Evolutionary conservation across 2,888 invertebrate genomes (phyloP).

Genomic region (Monochamus alternatus): DNA sequence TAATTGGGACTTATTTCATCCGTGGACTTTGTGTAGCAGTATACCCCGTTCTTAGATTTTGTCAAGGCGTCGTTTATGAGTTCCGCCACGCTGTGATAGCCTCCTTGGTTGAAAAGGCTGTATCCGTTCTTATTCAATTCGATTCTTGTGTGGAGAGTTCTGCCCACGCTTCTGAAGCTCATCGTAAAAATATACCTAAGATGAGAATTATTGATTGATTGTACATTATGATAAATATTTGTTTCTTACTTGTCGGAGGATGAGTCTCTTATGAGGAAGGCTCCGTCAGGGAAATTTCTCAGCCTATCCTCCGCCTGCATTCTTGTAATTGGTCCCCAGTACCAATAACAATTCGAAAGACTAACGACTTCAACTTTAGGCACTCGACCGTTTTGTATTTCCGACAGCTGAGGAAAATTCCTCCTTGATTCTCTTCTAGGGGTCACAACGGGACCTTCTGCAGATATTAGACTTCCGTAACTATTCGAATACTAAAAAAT

Average conservation of each 20-base stretch:
- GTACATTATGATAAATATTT: neutral
- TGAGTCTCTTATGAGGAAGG: constrained; percentile 86
- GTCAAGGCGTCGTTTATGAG: constrained; percentile 83
- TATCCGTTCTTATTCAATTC: constrained; percentile 76
- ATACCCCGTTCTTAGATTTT: constrained; percentile 80
- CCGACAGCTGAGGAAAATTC: constrained; percentile 44
- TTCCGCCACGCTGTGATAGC: constrained; percentile 78
- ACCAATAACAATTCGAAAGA: constrained; percentile 78
- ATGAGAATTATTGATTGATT: neutral
- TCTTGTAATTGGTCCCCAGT: constrained; percentile 86
- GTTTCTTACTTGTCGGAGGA: constrained; percentile 74
- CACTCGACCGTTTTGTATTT: constrained; percentile 41
- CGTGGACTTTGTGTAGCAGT: constrained; percentile 81
- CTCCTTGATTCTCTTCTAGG: constrained; percentile 38
- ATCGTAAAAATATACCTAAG: constrained; percentile 78
- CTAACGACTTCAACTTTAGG: constrained; percentile 64
- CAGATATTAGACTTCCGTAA: constrained; percentile 36
- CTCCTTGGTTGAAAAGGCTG: constrained; percentile 59
- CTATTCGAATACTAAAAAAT: constrained; percentile 25
- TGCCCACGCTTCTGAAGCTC: constrained; percentile 80
- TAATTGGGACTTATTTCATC: constrained; percentile 80
- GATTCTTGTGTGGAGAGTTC: constrained; percentile 82
- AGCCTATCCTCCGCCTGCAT: constrained; percentile 82
- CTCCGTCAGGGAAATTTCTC: constrained; percentile 80
- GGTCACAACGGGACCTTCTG: constrained; percentile 42